Evolutionary conservation across 1,140 invertebrate genomes (phyloP).

Genomic region (Euglossa dilemma): DNA sequence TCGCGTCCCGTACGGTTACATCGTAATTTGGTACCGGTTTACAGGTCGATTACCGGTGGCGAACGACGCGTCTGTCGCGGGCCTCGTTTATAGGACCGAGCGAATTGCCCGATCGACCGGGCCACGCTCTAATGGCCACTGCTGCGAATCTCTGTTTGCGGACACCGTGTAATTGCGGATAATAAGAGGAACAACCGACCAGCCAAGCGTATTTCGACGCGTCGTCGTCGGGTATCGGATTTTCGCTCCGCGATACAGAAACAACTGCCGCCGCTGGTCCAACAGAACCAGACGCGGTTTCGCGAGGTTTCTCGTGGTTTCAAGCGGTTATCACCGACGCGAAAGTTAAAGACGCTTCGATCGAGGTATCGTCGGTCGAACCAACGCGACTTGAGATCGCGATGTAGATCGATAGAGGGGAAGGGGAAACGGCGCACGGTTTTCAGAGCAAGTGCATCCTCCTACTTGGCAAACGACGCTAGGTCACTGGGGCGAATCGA

Average conservation of each 20-base stretch:
- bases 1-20: slow-evolving; percentile 16
- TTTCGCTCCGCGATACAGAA: neutral
- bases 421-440: neutral
- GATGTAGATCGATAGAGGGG: neutral
- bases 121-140: neutral
- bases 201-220: neutral
- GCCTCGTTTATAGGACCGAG: neutral
- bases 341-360: too few relatives aligned
- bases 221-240: neutral
- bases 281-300: too few relatives aligned
- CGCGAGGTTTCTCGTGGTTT: too few relatives aligned
- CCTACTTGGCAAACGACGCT: slow-evolving; percentile 47
- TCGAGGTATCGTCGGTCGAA: too few relatives aligned
- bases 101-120: slow-evolving; percentile 4
- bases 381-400: neutral
- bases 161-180: slow-evolving; percentile 32
- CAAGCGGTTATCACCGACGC: too few relatives aligned
- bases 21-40: slow-evolving; percentile 49
- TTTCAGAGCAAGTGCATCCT: slow-evolving; percentile 50
- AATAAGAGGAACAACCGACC: slow-evolving; percentile 22
- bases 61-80: neutral
- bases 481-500: slow-evolving; percentile 54
- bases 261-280: too few relatives aligned
- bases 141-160: slow-evolving; percentile 18
- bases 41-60: slow-evolving; percentile 18